These are phyloP conservation scores for Flabesymbios commensalis DNA, from an alignment of 2,888 invertebrate species.

Conservation along the genomic window DNA sequence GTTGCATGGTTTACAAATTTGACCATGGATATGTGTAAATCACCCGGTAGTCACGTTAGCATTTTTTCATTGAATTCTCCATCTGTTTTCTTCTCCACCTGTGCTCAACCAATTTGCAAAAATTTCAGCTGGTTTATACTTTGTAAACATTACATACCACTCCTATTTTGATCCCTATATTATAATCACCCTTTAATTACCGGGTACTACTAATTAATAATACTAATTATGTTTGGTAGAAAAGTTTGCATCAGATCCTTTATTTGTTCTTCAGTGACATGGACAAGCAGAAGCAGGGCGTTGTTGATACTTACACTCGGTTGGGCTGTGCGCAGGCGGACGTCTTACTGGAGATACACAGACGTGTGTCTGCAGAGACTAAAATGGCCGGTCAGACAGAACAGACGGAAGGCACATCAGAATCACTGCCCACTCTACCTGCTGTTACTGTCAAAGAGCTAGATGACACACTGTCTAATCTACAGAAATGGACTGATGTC, in stretches of 20 bases:
- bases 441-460: conserved; percentile 66
- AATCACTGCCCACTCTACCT: background rate
- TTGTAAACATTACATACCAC: too few species aligned
- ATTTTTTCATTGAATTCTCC: too few species aligned
- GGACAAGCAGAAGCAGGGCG: conserved; percentile 80
- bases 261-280: conserved; percentile 68
- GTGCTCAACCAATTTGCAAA: too few species aligned
- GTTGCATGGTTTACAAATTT: too few species aligned
- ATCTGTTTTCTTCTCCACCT: too few species aligned
- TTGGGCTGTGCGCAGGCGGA: conserved; percentile 54
- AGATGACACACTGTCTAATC: conserved; percentile 70
- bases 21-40: too few species aligned
- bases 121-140: too few species aligned
- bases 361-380: conserved; percentile 76
- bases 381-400: conserved; percentile 56
- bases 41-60: too few species aligned
- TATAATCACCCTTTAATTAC: background rate
- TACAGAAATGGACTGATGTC: conserved; percentile 81
- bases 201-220: too few species aligned
- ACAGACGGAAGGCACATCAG: conserved; percentile 1
- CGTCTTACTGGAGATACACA: conserved; percentile 58
- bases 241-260: too few species aligned
- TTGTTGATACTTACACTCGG: conserved; percentile 77
- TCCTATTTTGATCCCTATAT: too few species aligned
- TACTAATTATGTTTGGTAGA: too few species aligned